phyloP scores from a whole-genome alignment of 2,888 invertebrate genomes.

The Ethmia dodecea region DNA sequence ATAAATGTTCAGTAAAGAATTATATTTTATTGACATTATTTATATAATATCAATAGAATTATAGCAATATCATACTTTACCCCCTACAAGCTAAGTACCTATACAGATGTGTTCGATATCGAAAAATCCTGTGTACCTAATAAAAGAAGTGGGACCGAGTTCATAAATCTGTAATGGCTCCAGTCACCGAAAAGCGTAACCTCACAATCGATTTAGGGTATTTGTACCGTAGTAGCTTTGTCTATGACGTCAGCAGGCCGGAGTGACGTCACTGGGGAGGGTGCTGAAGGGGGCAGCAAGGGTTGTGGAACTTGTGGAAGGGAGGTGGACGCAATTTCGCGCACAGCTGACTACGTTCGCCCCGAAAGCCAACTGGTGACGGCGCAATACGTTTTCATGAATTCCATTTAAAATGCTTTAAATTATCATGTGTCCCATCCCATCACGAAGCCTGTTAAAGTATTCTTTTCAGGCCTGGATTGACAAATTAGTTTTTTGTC shows the following conservation, averaged over 20 bases:
- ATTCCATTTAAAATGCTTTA: slow-evolving; percentile 23
- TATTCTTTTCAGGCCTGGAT: neutral
- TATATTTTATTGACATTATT: too few relatives aligned
- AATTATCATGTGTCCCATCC: slow-evolving; percentile 10
- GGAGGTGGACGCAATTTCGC: slow-evolving; percentile 53
- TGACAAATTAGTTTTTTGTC: neutral
- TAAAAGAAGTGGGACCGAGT: too few relatives aligned
- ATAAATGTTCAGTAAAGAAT: too few relatives aligned
- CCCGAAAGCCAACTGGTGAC: slow-evolving; percentile 35
- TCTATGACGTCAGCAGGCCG: slow-evolving; percentile 62
- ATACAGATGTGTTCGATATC: too few relatives aligned
- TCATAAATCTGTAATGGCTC: slow-evolving; percentile 3
- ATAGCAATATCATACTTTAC: too few relatives aligned
- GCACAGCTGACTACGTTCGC: slow-evolving; percentile 62
- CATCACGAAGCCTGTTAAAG: slow-evolving; percentile 2
- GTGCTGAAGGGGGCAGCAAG: slow-evolving; percentile 32
- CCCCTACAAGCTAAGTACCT: too few relatives aligned
- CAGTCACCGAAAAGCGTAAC: slow-evolving; percentile 30
- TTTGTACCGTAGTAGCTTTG: slow-evolving; percentile 53
- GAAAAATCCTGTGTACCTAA: too few relatives aligned
- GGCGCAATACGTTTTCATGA: slow-evolving; percentile 23
- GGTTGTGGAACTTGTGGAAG: too few relatives aligned
- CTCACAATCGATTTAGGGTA: slow-evolving; percentile 64
- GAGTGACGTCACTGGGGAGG: slow-evolving; percentile 58
- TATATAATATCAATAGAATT: too few relatives aligned